Percentiles rank a stretch among this genome's conserved stretches.
These are phyloP conservation scores for Huso huso DNA, from an alignment of 2,797 vertebrate genomes.

Conservation along the genomic window DNA sequence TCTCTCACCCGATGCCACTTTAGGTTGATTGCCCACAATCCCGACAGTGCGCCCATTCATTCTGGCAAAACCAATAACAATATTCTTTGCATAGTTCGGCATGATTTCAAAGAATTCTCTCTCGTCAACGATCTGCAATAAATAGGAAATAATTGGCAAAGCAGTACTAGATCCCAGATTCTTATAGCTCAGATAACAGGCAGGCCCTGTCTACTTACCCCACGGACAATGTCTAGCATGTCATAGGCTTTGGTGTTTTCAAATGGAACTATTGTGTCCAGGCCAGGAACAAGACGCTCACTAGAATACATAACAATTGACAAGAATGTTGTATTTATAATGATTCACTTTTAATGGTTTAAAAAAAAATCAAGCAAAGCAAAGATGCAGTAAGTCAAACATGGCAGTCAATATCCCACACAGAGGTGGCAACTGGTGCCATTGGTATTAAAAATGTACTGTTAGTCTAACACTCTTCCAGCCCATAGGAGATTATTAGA, in stretches of 20 bases:
- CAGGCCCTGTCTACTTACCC: slow-evolving; percentile 51
- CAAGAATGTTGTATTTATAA: not conserved
- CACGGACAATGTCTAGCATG: slow-evolving; percentile 87
- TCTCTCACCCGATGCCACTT: slow-evolving; percentile 87
- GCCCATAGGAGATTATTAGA: no score
- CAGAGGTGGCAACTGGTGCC: no score
- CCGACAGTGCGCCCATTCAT: slow-evolving; percentile 91
- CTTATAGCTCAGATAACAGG: not conserved
- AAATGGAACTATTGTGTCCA: slow-evolving; percentile 81
- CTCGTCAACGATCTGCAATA: slow-evolving; percentile 78
- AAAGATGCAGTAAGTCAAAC: not conserved
- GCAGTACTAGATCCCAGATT: not conserved
- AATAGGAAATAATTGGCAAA: not conserved
- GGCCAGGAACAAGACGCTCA: slow-evolving; percentile 72
- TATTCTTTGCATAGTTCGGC: slow-evolving; percentile 92
- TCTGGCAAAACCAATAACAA: slow-evolving; percentile 86
- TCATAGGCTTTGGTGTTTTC: slow-evolving; percentile 94
- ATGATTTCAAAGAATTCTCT: slow-evolving; percentile 96
- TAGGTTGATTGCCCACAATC: slow-evolving; percentile 94
- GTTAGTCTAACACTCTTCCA: no score
- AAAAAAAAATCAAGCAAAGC: no score
- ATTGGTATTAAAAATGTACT: no score
- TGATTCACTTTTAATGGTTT: no score
- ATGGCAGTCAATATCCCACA: no score
- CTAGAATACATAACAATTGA: slow-evolving; percentile 43